phyloP scores from a whole-genome alignment of 2,113 vertebrate genomes.

The Channa argus region DNA sequence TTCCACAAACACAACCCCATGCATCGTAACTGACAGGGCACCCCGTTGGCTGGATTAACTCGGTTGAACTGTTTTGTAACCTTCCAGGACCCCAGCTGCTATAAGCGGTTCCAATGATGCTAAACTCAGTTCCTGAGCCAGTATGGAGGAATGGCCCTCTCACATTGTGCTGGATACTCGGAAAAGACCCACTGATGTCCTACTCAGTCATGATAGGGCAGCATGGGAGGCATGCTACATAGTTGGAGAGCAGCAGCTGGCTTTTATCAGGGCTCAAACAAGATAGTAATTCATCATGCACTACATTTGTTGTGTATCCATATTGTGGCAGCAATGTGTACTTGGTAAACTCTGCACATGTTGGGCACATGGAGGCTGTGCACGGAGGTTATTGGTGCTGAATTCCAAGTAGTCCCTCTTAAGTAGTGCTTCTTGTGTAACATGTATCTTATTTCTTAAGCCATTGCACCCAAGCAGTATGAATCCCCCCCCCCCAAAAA shows the following conservation, averaged over 20 bases:
- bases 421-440: constrained; percentile 10
- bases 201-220: constrained; percentile 57
- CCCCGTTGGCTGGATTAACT: constrained; percentile 43
- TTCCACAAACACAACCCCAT: constrained; percentile 7
- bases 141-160: constrained; percentile 36
- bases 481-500: constrained; percentile 35
- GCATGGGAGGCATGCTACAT: constrained; percentile 9
- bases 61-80: constrained; percentile 50
- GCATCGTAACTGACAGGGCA: constrained; percentile 29
- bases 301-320: constrained; percentile 41
- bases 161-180: constrained; percentile 22
- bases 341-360: constrained; percentile 2
- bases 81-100: constrained; percentile 47
- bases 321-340: background rate
- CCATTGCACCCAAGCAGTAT: constrained; percentile 32
- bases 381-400: background rate
- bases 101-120: constrained; percentile 46
- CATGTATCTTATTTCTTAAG: constrained; percentile 12
- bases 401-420: constrained; percentile 12
- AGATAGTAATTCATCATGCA: constrained; percentile 36
- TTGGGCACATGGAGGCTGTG: background rate
- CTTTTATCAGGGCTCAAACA: constrained; percentile 28
- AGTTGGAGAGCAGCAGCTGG: constrained; percentile 41
- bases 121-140: constrained; percentile 36
- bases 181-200: constrained; percentile 30